Percentiles rank a stretch among this genome's conserved stretches.
Evolutionary conservation across 2,113 vertebrate genomes (phyloP).

Genomic region (Sylvilagus bachmani): DNA sequence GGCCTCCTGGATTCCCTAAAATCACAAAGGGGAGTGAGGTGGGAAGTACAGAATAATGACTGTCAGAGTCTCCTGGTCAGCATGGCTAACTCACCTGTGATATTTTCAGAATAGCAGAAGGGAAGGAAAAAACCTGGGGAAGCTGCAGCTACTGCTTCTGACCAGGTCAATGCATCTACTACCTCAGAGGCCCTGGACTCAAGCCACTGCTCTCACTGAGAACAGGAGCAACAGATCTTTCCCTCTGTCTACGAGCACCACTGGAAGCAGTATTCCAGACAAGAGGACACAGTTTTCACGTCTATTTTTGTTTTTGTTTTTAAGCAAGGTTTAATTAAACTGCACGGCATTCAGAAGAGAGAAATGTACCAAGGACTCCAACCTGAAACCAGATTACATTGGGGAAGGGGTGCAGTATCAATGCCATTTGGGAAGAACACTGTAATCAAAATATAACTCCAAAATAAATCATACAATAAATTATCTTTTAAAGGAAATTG

Average conservation of each 20-base stretch:
- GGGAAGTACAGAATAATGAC: slow-evolving; percentile 18
- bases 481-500: slow-evolving; percentile 69
- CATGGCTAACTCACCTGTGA: background rate
- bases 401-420: background rate
- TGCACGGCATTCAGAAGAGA: slow-evolving; percentile 73
- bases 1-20: background rate
- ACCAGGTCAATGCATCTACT: background rate
- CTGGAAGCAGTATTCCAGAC: slow-evolving; percentile 25
- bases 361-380: slow-evolving; percentile 72
- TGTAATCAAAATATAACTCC: slow-evolving; percentile 58
- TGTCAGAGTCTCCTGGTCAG: background rate
- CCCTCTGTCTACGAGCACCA: background rate
- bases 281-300: slow-evolving; percentile 62
- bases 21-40: background rate
- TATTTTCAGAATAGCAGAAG: background rate
- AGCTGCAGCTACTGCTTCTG: background rate
- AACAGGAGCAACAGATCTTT: background rate
- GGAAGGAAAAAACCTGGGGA: background rate
- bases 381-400: slow-evolving; percentile 74
- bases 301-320: slow-evolving; percentile 54
- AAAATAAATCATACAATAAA: slow-evolving; percentile 80
- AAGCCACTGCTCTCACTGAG: background rate
- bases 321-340: slow-evolving; percentile 82
- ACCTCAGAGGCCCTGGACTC: background rate
- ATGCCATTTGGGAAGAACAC: slow-evolving; percentile 49